Evolutionary conservation across 64 coral and sea anemone species (phyloP), one percentile per base, ranked within the genome.

Genomic region (Pocillopora verrucosa): DNA sequence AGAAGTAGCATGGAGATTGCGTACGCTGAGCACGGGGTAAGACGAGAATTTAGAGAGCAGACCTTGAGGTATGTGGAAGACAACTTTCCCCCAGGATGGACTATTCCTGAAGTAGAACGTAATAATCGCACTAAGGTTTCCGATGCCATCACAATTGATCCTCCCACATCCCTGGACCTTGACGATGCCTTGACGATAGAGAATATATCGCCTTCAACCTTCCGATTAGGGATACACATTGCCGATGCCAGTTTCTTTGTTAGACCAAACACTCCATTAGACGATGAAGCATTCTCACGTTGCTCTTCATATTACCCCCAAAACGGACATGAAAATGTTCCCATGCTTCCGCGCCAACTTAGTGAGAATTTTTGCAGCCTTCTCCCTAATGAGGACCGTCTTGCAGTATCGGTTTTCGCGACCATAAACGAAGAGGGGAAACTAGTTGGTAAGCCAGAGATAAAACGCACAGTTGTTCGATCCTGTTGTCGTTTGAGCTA

Each of bases 111-210:
- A 0, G 72, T 38, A 13, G 94, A 96, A 74, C 74, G 73, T 11
- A 38, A 20, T 11, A 25, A 11, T 75, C 83, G 94, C 34, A 72
- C n/a, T 7, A 88, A n/a, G 24, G 60, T 96, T 1, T n/a, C 35
- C 9, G 45, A 84, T 3, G 88, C 89, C n/a, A 77, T 96, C 63
- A 96, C 94, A 16, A 93, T 96, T 59, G 94, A 96, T 93, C 89
- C 91, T 79, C 61, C 68, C 20, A 63, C 57, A n/a, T 93, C 94
- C 2, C 77, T 90, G 80, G 94, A 96, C 65, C 73, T 96, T 16
- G 94, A 96, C 77, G 94, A 96, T 90, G 94, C 94, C 17, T 72
- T 96, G 35, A 92, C 91, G 59, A 61, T 96, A 20, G 72, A 93
- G 25, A 22, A 38, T 22, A 59, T 75, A 25, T 26, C 59, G 11